Evolutionary conservation across 2,113 vertebrate genomes (phyloP).

Genomic region (Pheucticus melanocephalus): DNA sequence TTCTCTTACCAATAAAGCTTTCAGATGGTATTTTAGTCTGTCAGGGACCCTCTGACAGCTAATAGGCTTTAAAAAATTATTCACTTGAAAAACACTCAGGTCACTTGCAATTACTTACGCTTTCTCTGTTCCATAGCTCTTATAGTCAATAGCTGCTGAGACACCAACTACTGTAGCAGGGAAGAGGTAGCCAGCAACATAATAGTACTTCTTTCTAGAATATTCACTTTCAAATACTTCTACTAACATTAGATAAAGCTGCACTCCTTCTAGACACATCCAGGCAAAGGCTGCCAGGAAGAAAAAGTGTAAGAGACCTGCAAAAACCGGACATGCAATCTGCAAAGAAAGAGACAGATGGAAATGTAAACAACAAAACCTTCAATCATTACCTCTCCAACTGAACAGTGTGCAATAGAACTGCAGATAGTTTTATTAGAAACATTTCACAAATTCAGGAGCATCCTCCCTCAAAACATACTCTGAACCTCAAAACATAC

Average conservation of each 20-base stretch:
- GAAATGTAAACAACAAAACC: constrained; percentile 12
- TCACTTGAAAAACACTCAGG: constrained; percentile 78
- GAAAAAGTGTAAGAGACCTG: constrained; percentile 97
- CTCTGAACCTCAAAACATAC: not conserved
- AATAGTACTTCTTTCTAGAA: constrained; percentile 98
- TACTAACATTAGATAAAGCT: constrained; percentile 97
- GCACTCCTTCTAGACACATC: constrained; percentile 98
- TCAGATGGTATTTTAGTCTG: constrained; percentile 76
- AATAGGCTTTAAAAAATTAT: constrained; percentile 79
- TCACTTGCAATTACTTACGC: constrained; percentile 87
- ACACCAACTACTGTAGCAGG: constrained; percentile 96
- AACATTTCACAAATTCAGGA: not conserved
- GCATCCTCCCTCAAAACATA: not conserved
- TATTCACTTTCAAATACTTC: constrained; percentile 99
- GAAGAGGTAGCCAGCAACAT: constrained; percentile 95
- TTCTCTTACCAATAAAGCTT: constrained; percentile 78
- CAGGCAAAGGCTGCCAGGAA: constrained; percentile 97
- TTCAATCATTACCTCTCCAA: not conserved
- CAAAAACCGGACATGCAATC: constrained; percentile 95
- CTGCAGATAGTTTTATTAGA: not conserved
- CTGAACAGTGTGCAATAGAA: not conserved
- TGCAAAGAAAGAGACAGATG: constrained; percentile 65
- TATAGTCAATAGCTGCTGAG: constrained; percentile 94
- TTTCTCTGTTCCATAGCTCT: constrained; percentile 93
- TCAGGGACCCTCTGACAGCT: constrained; percentile 75